These are phyloP conservation scores for Lasioglossum morio DNA, from an alignment of 2,888 invertebrate genomes.

Conservation along the genomic window DNA sequence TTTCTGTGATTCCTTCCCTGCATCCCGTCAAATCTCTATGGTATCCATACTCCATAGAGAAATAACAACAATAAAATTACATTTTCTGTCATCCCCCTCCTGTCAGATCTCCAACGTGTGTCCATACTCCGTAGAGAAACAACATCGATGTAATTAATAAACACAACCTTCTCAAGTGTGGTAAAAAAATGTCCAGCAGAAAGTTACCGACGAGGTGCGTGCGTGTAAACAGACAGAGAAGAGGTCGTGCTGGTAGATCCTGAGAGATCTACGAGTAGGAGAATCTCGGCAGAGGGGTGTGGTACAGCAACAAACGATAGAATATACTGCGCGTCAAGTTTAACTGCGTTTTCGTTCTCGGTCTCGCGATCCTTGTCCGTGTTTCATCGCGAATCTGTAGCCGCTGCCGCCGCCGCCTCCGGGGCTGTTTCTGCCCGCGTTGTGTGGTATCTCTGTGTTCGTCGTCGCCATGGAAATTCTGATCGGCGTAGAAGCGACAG, in stretches of 20 bases:
- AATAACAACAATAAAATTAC: neutral
- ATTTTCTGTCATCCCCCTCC: neutral
- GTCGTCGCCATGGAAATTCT: slow-evolving; percentile 55
- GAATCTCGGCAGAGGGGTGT: slow-evolving; percentile 55
- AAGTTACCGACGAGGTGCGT: neutral
- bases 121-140: no score
- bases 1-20: no score
- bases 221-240: neutral
- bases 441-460: slow-evolving; percentile 5
- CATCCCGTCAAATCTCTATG: no score
- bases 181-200: neutral
- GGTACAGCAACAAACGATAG: slow-evolving; percentile 49
- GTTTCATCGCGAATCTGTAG: no score
- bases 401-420: no score
- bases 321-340: slow-evolving; percentile 20
- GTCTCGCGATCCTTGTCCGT: no score
- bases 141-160: neutral
- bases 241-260: neutral
- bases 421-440: neutral
- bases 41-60: no score
- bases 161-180: neutral
- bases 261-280: neutral
- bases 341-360: neutral
- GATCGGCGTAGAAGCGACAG: slow-evolving; percentile 59
- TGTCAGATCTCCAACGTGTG: no score